Evolutionary conservation across 2,797 vertebrate species (phyloP).

Genomic region (Mormyrus hasselquistii): DNA sequence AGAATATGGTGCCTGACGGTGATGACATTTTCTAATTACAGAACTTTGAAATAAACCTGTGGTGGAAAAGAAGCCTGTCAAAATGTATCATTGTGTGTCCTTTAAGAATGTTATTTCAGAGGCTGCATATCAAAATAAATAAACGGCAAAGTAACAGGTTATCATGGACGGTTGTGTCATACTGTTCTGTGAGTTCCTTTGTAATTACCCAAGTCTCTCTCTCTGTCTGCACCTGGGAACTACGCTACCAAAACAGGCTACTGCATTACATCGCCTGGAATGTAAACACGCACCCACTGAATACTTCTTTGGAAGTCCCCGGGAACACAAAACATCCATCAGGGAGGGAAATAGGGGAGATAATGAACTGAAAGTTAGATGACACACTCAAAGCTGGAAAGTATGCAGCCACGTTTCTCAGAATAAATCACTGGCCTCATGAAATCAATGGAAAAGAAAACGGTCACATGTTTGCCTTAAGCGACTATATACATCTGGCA

Average conservation of each 20-base stretch:
- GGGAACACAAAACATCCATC: conserved; percentile 18
- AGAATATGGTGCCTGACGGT: background rate
- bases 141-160: conserved; percentile 43
- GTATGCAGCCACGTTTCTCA: background rate
- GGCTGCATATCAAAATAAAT: conserved; percentile 43
- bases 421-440: background rate
- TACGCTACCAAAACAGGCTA: conserved; percentile 38
- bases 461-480: background rate
- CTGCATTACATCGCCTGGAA: conserved; percentile 40
- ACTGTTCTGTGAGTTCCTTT: conserved; percentile 44
- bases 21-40: background rate
- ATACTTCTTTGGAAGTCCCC: conserved; percentile 27
- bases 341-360: conserved; percentile 10
- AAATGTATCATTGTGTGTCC: conserved; percentile 17
- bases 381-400: background rate
- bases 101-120: conserved; percentile 43
- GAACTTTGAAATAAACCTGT: background rate
- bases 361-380: conserved; percentile 18
- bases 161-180: conserved; percentile 41
- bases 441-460: background rate
- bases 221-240: conserved; percentile 43
- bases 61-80: background rate
- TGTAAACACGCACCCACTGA: conserved; percentile 43
- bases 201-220: conserved; percentile 43
- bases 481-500: background rate